Evolutionary conservation across 1,140 invertebrate species (phyloP).

Genomic region (Zaprionus camerounensis): DNA sequence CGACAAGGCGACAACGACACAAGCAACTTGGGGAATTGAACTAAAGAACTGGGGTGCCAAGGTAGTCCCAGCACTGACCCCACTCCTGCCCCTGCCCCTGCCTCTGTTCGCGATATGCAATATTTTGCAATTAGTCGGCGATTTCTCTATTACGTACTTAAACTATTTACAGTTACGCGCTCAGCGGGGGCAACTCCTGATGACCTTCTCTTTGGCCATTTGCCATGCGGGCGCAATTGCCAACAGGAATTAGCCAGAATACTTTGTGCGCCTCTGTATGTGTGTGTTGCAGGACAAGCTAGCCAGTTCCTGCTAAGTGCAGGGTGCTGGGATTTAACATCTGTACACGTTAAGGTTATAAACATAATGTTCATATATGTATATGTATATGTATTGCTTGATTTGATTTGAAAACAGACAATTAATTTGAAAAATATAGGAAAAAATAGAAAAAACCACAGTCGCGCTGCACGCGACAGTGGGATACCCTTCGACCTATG

Average conservation of each 20-base stretch:
- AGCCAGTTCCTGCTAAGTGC: neutral
- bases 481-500: no score
- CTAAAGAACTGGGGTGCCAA: no score
- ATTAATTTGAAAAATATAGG: neutral
- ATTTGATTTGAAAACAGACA: neutral
- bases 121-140: constrained; percentile 71
- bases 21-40: neutral
- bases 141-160: constrained; percentile 66
- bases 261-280: neutral
- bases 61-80: no score
- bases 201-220: constrained; percentile 33
- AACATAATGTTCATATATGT: neutral
- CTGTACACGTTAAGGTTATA: neutral
- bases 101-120: constrained; percentile 23
- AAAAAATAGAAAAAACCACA: neutral
- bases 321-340: neutral
- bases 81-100: no score
- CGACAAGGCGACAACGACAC: neutral
- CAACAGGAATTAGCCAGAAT: constrained; percentile 15
- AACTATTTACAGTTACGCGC: constrained; percentile 73
- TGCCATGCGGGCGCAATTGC: constrained; percentile 16
- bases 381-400: neutral
- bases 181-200: constrained; percentile 51
- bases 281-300: neutral
- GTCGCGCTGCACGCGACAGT: no score